Conservation (phyloP, 2,113 vertebrate species). For the Actenoides lindsayi region DNA sequence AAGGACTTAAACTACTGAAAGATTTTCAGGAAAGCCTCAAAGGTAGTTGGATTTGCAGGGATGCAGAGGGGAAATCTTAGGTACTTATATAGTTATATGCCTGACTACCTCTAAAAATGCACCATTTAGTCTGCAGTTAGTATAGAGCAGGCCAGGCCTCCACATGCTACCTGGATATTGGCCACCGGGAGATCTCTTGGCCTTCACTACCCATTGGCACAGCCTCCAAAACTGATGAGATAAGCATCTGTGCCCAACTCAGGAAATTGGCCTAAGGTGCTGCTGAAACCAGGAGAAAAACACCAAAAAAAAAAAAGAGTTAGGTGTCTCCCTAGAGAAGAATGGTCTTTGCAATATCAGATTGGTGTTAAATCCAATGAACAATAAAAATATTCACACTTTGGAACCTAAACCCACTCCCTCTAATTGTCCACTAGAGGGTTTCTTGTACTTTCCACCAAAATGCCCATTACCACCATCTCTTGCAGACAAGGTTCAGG, state of each 20-base stretch:
- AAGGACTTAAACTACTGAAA: neutral
- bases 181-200: neutral
- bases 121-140: neutral
- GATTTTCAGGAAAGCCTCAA: constrained; percentile 1
- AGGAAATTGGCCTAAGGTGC: neutral
- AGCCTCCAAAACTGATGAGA: neutral
- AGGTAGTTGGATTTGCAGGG: constrained; percentile 12
- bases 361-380: neutral
- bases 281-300: neutral
- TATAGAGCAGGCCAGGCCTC: neutral
- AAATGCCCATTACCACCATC: neutral
- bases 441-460: constrained; percentile 49
- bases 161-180: accelerated
- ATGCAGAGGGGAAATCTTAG: neutral
- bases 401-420: neutral
- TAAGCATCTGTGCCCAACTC: neutral
- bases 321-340: neutral
- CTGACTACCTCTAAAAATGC: neutral
- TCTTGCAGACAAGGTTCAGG: neutral
- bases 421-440: constrained; percentile 59
- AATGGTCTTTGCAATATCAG: neutral
- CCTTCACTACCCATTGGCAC: neutral
- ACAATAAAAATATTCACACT: neutral
- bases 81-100: neutral
- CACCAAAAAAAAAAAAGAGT: neutral